Percentiles rank a stretch among this genome's conserved stretches.
phyloP scores from a whole-genome alignment of 2,888 invertebrate species.

The Apamea monoglypha region DNA sequence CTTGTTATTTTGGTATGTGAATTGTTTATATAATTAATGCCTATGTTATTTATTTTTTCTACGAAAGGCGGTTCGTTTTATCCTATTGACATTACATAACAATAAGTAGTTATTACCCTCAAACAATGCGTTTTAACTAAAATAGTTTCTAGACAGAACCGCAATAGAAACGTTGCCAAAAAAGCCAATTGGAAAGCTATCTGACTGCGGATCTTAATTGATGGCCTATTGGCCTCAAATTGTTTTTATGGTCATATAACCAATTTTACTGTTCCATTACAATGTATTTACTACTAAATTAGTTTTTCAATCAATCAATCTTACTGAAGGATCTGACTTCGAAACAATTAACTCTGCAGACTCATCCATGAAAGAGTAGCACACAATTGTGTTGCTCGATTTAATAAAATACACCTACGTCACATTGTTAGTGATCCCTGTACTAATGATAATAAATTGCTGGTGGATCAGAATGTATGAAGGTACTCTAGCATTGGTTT shows the following conservation, averaged over 20 bases:
- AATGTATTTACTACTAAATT: constrained; percentile 38
- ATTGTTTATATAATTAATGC: background rate
- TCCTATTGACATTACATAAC: background rate
- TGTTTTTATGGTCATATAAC: constrained; percentile 38
- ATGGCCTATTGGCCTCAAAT: constrained; percentile 24
- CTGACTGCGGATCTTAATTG: constrained; percentile 45
- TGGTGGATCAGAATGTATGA: background rate
- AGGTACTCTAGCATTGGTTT: background rate
- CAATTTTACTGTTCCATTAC: constrained; percentile 25
- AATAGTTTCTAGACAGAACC: too few species aligned
- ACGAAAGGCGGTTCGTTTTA: background rate
- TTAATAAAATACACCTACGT: background rate
- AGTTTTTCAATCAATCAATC: constrained; percentile 31
- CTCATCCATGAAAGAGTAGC: background rate
- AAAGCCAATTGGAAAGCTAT: constrained; percentile 37
- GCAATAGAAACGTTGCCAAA: constrained; percentile 40
- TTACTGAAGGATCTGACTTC: background rate
- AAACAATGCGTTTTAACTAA: background rate
- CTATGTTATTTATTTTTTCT: background rate
- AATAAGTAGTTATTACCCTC: background rate
- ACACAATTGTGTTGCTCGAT: background rate
- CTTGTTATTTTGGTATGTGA: background rate
- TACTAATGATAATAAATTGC: background rate
- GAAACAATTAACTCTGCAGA: constrained; percentile 19
- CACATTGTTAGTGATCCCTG: background rate